Evolutionary conservation across 1,140 invertebrate species (phyloP), one percentile per base, ranked within the genome.

Genomic region (Papilio polyxenes): DNA sequence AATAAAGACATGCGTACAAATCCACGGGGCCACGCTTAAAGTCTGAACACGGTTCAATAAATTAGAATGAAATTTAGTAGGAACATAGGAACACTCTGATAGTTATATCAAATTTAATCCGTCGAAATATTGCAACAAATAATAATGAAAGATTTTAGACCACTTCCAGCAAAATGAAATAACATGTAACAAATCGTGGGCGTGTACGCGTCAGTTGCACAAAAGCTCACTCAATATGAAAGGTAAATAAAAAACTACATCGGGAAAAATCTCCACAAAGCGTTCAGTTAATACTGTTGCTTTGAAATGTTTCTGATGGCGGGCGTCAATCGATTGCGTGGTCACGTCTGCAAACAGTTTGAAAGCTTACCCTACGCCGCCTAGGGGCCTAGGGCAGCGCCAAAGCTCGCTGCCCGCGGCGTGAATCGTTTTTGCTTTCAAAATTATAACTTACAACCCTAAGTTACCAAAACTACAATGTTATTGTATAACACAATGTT

Each of bases 301-400:
- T 72, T 72, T 72, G 65, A 72, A 72, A 72, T 72, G 65, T 72
- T 72, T 72, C 31, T 72, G 65, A 72, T 72, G 31, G 65, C 65
- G 65, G 23, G 37, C 65, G 65, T 72, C 65, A 72, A 72, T 72
- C 65, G 65, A 72, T 72, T 72, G 62, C 65, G 65, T 15, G 65
- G 65, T 72, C 65, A 72, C 65, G 65, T 72, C 31, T 31, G 65
- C 65, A 72, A 72, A 72, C 13, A 72, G 11, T 40, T 37, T 72
- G 65, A 72, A 72, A 72, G 65, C 65, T 72, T 31, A 31, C 40
- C 40, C 40, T 44, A 51, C 10, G 10, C n/a, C 56, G 56, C 56
- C 56, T 59, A 59, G 56, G 23, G 23, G 23, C 65, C 23, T 37
- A 37, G 65, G 65, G 65, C 65, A 72, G 65, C 23, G 65, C 13